Evolutionary conservation across 1,140 invertebrate genomes (phyloP), one percentile per base, ranked within the genome.

Genomic region (Zaprionus ornatus): DNA sequence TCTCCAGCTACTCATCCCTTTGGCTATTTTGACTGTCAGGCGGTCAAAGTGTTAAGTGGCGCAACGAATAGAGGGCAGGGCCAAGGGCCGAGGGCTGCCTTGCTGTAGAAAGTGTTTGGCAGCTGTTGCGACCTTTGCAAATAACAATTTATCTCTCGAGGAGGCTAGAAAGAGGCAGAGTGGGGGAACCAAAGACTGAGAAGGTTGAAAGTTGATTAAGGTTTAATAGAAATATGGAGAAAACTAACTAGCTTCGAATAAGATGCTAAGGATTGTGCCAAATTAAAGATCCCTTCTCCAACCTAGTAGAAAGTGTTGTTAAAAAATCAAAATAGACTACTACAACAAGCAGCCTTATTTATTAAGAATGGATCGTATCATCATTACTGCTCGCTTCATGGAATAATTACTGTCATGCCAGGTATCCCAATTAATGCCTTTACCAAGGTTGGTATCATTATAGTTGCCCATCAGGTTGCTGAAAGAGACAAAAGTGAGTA

Each of bases 11-110:
- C n/a, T 45, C 7, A 45, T 9, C n/a, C 62, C 74, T 59, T 63
- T 55, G 66, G 68, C 76, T 65, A 77, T 77, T 80, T 68, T 50
- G 64, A 74, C 85, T 90, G 85, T 88, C 85, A 88, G 85, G 81
- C 69, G 75, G 81, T 74, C 81, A 85, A 81, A 85, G 86, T 79
- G 84, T 77, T 90, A 90, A 88, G 72, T 88, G 85, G 68, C 54
- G 45, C 23, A 19, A 42, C 42, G 55, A 52, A 66, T 13, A 12
- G 35, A 27, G 12, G 27, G 17, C 17, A 48, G 45, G 23, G 40
- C 45, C 45, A 23, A 27, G 35, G 77, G 62, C 32, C 52, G 40
- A 45, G 25, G 21, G 50, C 40, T 19, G 21, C 10, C 50, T 42
- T 52, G 13, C 15, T n/a, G 37, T 71, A 63, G 68, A 77, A 77